Percentiles rank a stretch among this genome's conserved stretches.
Conservation (phyloP, 2,888 invertebrate species). For the Lithophane ornitopus region DNA sequence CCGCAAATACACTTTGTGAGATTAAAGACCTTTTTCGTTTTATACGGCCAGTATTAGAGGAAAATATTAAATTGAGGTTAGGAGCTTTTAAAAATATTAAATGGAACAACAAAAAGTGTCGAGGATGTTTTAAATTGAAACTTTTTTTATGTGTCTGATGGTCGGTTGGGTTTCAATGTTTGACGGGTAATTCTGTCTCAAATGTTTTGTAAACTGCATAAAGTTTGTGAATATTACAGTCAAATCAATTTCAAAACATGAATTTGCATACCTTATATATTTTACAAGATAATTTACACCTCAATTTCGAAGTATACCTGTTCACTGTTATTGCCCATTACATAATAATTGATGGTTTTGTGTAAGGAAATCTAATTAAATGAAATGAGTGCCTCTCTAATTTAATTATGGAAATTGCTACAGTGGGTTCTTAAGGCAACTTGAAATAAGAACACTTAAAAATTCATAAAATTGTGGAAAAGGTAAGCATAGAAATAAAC, state of each 20-base stretch:
- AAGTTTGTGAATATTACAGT: too few species aligned
- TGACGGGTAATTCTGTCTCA: too few species aligned
- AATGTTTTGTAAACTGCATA: too few species aligned
- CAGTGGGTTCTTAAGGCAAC: conserved; percentile 6
- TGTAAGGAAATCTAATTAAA: conserved; percentile 42
- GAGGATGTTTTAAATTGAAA: conserved; percentile 47
- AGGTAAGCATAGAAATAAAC: neutral
- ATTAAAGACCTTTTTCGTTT: conserved; percentile 67
- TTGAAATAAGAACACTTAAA: conserved; percentile 18
- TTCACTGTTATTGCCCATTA: conserved; percentile 40
- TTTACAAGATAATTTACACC: conserved; percentile 22
- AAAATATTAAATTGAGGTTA: conserved; percentile 54
- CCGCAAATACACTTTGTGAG: conserved; percentile 68
- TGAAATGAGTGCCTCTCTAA: conserved; percentile 22
- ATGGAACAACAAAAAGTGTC: conserved; percentile 42
- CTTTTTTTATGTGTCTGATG: conserved; percentile 26
- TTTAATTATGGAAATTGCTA: conserved; percentile 45
- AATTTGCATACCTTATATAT: too few species aligned
- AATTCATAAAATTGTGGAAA: conserved; percentile 5
- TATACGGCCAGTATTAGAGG: conserved; percentile 50
- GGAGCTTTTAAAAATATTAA: conserved; percentile 63
- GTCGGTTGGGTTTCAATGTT: conserved; percentile 20
- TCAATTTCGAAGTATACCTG: conserved; percentile 24
- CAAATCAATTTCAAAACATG: too few species aligned
- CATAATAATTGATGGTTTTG: conserved; percentile 30